A percentile compares a stretch with the other conserved stretches of the same genome.
phyloP scores from a whole-genome alignment of 1,140 invertebrate species.

The Paralvinella palmiformis region DNA sequence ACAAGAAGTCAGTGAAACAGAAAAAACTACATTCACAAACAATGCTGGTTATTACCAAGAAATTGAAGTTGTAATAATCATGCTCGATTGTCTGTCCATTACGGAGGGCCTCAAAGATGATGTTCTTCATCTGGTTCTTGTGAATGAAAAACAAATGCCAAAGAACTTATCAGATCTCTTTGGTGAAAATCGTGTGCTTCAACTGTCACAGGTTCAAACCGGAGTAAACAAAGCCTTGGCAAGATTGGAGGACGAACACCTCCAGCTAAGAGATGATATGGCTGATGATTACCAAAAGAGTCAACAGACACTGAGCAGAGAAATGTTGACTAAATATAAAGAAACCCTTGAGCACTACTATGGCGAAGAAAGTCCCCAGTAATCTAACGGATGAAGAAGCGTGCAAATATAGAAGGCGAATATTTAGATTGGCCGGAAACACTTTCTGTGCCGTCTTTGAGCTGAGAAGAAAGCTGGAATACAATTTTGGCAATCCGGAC shows the following conservation, averaged over 20 bases:
- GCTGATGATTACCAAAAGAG: constrained; percentile 1
- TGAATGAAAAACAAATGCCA: constrained; percentile 10
- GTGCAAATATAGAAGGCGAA: constrained; percentile 20
- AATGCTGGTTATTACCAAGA: constrained; percentile 26
- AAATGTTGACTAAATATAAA: constrained; percentile 4
- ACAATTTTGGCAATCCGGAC: neutral
- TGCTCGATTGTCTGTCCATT: constrained; percentile 11
- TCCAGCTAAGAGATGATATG: constrained; percentile 24
- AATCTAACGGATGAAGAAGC: constrained; percentile 12
- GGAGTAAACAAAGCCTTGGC: constrained; percentile 15
- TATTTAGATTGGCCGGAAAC: constrained; percentile 21
- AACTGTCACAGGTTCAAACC: constrained; percentile 19
- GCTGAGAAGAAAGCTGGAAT: constrained; percentile 1
- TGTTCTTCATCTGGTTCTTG: constrained; percentile 21
- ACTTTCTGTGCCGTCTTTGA: constrained; percentile 19
- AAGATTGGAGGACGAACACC: constrained; percentile 23
- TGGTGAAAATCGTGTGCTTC: constrained; percentile 5
- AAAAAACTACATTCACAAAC: constrained; percentile 12
- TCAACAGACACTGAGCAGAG: neutral
- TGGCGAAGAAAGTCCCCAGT: constrained; percentile 25
- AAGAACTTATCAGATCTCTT: constrained; percentile 8
- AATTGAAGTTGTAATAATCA: constrained; percentile 15
- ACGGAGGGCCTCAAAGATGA: constrained; percentile 9
- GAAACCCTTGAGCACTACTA: constrained; percentile 24
- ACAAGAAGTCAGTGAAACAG: constrained; percentile 22